phyloP scores from a whole-genome alignment of 35 echinoderm and acorn worm species.

The Acanthaster planci region DNA sequence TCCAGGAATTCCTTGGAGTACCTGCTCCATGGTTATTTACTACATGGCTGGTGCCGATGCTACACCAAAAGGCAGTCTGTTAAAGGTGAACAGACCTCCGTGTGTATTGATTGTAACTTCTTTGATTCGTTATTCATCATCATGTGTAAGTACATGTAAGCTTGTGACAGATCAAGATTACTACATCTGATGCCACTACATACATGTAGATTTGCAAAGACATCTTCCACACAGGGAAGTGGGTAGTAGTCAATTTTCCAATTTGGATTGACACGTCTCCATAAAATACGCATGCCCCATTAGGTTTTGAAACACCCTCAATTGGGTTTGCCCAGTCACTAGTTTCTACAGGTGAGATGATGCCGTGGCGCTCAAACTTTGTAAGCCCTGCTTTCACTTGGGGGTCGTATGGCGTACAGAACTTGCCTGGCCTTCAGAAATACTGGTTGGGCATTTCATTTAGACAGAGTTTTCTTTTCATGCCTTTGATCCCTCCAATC shows the following conservation, averaged over 20 bases:
- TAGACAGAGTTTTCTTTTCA: not conserved
- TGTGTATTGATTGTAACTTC: constrained; percentile 62
- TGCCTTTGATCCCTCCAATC: not conserved
- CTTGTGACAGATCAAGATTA: constrained; percentile 63
- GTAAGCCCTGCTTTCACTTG: too few relatives aligned
- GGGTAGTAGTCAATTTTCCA: not conserved
- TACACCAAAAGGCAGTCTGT: constrained; percentile 7
- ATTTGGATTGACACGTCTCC: not conserved
- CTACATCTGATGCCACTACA: not conserved
- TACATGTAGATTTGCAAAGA: not conserved
- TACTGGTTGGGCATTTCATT: not conserved
- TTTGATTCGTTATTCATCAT: constrained; percentile 41
- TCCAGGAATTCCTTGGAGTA: constrained; percentile 21
- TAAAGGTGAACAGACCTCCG: constrained; percentile 36
- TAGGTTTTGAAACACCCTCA: not conserved
- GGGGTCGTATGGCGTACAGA: too few relatives aligned
- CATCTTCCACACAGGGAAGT: not conserved
- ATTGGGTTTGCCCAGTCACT: not conserved
- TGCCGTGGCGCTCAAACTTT: too few relatives aligned
- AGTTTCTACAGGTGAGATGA: not conserved
- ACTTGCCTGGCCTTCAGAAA: not conserved
- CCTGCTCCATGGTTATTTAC: constrained; percentile 26
- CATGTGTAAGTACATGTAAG: constrained; percentile 37
- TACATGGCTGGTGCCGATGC: constrained; percentile 34
- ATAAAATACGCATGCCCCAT: not conserved